A percentile compares a stretch with the other conserved stretches of the same genome.
phyloP scores from a whole-genome alignment of 2,113 vertebrate genomes.

The Peromyscus californicus region DNA sequence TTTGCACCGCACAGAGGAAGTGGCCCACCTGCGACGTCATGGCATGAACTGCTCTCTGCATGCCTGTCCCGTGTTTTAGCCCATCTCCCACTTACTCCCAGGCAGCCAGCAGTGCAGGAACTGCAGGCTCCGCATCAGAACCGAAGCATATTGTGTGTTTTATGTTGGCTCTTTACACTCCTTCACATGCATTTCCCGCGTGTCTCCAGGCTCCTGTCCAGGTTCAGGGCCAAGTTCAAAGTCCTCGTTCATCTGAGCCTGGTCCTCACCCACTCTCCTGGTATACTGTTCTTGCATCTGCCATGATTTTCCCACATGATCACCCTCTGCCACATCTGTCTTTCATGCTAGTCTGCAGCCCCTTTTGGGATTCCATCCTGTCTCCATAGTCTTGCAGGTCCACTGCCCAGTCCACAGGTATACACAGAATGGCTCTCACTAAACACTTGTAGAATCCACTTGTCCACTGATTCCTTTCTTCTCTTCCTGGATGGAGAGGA shows the following conservation, averaged over 20 bases:
- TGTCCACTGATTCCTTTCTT: not conserved
- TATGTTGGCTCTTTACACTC: not conserved
- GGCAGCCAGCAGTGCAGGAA: too few species aligned
- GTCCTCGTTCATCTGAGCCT: not conserved
- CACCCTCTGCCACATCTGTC: not conserved
- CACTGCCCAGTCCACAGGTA: not conserved
- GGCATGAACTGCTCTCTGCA: not conserved
- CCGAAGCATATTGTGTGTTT: not conserved
- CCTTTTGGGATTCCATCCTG: not conserved
- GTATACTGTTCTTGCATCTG: rapidly evolving
- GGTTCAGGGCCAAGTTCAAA: not conserved
- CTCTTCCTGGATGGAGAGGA: not conserved
- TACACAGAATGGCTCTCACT: not conserved
- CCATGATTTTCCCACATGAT: rapidly evolving
- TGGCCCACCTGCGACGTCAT: not conserved
- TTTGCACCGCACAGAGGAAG: not conserved
- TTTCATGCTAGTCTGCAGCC: not conserved
- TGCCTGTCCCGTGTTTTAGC: not conserved
- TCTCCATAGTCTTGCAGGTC: not conserved
- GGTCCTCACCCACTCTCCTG: rapidly evolving
- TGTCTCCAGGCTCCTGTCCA: not conserved
- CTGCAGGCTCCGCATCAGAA: not conserved
- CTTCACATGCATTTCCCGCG: not conserved
- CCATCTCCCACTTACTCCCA: too few species aligned
- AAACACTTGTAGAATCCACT: not conserved